Conservation (phyloP, 2,797 vertebrate species). For the Oryzias sinensis region DNA sequence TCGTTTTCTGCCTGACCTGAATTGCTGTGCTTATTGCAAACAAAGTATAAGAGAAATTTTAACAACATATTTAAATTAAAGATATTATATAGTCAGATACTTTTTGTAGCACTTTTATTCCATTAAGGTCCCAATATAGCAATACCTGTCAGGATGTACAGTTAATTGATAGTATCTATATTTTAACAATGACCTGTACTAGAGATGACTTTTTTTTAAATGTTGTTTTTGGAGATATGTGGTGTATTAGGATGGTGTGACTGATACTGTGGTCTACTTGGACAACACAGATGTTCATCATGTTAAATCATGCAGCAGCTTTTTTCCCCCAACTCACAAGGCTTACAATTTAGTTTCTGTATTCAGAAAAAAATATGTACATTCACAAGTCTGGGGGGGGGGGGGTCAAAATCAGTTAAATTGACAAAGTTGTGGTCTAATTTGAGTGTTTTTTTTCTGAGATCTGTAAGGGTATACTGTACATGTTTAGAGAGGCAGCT, state of each 20-base stretch:
- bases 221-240: too few relatives aligned
- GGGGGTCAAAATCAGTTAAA: too few relatives aligned
- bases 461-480: background rate
- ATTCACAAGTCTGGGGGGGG: too few relatives aligned
- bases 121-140: conserved; percentile 29
- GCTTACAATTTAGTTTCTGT: too few relatives aligned
- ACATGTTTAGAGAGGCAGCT: background rate
- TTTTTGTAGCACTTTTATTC: conserved; percentile 52
- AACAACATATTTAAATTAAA: conserved; percentile 7
- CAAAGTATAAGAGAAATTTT: conserved; percentile 15
- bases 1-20: conserved; percentile 22
- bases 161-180: background rate
- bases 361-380: too few relatives aligned
- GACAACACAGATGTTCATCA: too few relatives aligned
- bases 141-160: background rate
- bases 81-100: conserved; percentile 19
- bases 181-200: background rate
- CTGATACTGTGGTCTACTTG: too few relatives aligned
- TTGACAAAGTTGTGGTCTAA: too few relatives aligned
- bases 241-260: too few relatives aligned
- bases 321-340: too few relatives aligned
- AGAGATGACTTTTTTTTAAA: background rate
- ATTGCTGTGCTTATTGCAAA: conserved; percentile 31
- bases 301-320: too few relatives aligned
- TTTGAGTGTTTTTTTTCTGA: too few relatives aligned